phyloP scores from a whole-genome alignment of 2,797 vertebrate species.

The Diceros bicornis region DNA sequence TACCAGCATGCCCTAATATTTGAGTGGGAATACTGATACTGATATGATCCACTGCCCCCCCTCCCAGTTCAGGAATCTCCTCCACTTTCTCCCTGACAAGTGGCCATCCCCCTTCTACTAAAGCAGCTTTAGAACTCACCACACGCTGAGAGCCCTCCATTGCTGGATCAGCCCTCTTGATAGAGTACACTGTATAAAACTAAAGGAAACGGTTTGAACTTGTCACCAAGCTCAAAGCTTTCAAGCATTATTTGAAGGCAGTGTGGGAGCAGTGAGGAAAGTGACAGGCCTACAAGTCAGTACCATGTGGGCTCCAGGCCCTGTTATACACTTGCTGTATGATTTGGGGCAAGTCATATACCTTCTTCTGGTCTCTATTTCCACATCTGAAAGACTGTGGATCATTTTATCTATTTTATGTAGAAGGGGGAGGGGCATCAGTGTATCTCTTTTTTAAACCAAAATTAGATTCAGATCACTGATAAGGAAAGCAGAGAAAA shows the following conservation, averaged over 20 bases:
- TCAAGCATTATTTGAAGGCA: neutral
- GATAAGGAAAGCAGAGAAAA: neutral
- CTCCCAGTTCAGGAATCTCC: neutral
- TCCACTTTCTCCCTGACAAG: neutral
- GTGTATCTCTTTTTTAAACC: neutral
- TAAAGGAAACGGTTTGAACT: neutral
- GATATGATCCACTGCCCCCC: neutral
- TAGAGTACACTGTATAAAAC: neutral
- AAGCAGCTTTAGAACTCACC: neutral
- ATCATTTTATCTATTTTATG: neutral
- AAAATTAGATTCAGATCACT: neutral
- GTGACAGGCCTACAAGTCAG: neutral
- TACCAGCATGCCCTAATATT: neutral
- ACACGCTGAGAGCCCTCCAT: neutral
- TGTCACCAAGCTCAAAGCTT: neutral
- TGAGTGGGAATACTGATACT: neutral
- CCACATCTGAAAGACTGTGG: neutral
- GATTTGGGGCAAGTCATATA: neutral
- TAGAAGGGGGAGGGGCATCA: neutral
- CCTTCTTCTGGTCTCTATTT: neutral
- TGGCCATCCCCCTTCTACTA: neutral
- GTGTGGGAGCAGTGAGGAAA: neutral
- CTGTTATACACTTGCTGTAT: neutral
- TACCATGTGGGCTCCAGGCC: neutral
- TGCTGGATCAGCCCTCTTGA: no score